A percentile compares a stretch with the other conserved stretches of the same genome.
These are phyloP conservation scores for Beris chalybata DNA, from an alignment of 2,888 invertebrate genomes.

Conservation along the genomic window DNA sequence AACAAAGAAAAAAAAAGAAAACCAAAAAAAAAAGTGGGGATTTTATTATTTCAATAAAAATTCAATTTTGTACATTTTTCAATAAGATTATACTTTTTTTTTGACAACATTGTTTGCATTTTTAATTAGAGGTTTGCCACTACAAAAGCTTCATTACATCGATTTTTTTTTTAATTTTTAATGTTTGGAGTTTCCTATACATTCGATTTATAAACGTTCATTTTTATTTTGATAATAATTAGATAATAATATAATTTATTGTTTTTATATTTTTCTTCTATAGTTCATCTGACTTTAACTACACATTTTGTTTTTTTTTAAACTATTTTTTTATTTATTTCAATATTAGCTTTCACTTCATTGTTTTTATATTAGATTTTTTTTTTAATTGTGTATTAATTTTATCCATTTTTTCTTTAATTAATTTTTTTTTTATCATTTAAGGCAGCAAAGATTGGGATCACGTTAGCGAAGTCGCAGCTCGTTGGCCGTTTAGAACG, in stretches of 20 bases:
- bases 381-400: constrained; percentile 6
- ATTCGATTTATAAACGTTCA: constrained; percentile 1
- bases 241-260: constrained; percentile 6
- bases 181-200: constrained; percentile 2
- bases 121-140: constrained; percentile 22
- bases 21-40: too few species aligned
- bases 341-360: constrained; percentile 6
- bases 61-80: too few species aligned
- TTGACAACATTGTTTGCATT: constrained; percentile 14
- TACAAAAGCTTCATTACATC: constrained; percentile 27
- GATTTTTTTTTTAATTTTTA: constrained; percentile 6
- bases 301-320: neutral
- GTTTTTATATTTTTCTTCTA: neutral
- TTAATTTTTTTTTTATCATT: constrained; percentile 25
- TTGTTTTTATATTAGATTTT: constrained; percentile 3
- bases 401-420: constrained; percentile 13
- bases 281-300: constrained; percentile 16
- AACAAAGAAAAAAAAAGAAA: too few species aligned
- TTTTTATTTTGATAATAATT: constrained; percentile 3
- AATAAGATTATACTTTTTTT: neutral
- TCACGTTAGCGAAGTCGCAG: constrained; percentile 31
- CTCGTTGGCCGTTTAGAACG: constrained; percentile 16
- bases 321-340: too few species aligned
- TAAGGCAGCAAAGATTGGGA: constrained; percentile 35
- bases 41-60: too few species aligned